Base-by-base conservation (phyloP, 92 coral and sea anemone species). In the Heteractis magnifica region DNA sequence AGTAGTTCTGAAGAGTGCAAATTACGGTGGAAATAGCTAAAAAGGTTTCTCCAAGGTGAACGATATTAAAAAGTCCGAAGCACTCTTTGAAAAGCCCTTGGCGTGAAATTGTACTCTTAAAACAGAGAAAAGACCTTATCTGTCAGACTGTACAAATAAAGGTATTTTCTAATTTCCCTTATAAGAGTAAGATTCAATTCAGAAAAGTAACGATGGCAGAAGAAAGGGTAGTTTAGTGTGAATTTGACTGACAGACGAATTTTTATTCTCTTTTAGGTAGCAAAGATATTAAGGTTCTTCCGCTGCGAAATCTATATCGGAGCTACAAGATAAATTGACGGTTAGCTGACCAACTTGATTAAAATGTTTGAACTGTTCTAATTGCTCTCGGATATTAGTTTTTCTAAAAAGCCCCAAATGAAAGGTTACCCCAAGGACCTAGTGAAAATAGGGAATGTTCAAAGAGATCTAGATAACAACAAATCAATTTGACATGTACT, bases 301-400 rank as follows among this genome's bases (percentile, higher is more conserved):
- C 89, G 88, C 55, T 82, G 72, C 56, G 81, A 55, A 88, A 73
- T 76, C 64, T 56, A 82, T 77, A 83, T 83, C 90, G 79, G 52
- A 78, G 82, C 68, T 88, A 77, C 84, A 79, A 26, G 81, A 85
- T 85, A 90, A 90, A 92, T 92, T 88, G 87, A 82, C 79, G 81
- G 81, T 52, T 79, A 71, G 83, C 75, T 87, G 87, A 71, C 83
- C 87, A 16, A 86, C 65, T 85, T 88, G 84, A 90, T 92, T 92
- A 90, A 83, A 86, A 80, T 88, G 91, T 84, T 88, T 93, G 90
- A 79, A 83, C 89, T 88, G 76, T 86, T 82, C 81, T 93, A 90
- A 93, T 88, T 88, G 87, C 83, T 85, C 85, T 88, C 97, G 97
- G 97, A 93, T 90, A 88, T 88, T 86, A 86, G 92, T 83, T 90